A percentile compares a stretch with the other conserved stretches of the same genome.
Conservation (phyloP, 2,113 vertebrate genomes). For the Antigone vipio region DNA sequence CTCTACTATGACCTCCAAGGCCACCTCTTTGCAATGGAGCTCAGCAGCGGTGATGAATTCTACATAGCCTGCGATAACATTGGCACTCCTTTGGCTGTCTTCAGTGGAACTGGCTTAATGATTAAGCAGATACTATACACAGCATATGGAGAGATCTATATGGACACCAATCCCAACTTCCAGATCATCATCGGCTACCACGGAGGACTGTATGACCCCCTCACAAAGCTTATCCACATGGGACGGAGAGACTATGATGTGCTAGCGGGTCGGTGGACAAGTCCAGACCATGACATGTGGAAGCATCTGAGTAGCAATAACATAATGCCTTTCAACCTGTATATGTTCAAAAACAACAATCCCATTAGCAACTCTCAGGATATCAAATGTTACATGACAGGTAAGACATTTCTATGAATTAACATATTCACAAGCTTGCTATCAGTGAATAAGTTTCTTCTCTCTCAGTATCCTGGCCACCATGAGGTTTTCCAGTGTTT, state of each 20-base stretch:
- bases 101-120: slow-evolving; percentile 94
- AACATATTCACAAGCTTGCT: neutral
- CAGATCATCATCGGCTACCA: slow-evolving; percentile 95
- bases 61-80: slow-evolving; percentile 97
- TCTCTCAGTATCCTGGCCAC: neutral
- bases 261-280: slow-evolving; percentile 94
- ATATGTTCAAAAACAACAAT: slow-evolving; percentile 99
- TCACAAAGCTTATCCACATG: slow-evolving; percentile 95
- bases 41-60: slow-evolving; percentile 95
- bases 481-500: neutral
- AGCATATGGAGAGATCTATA: slow-evolving; percentile 95
- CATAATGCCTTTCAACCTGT: slow-evolving; percentile 95
- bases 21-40: slow-evolving; percentile 96
- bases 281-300: slow-evolving; percentile 92
- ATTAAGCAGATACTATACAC: slow-evolving; percentile 96
- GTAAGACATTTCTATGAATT: slow-evolving; percentile 70
- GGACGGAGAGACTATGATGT: slow-evolving; percentile 94
- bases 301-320: slow-evolving; percentile 88
- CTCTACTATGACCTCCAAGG: slow-evolving; percentile 98
- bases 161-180: slow-evolving; percentile 94
- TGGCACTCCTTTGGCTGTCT: slow-evolving; percentile 94
- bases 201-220: slow-evolving; percentile 93
- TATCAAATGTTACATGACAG: slow-evolving; percentile 98
- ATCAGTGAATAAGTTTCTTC: neutral
- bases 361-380: slow-evolving; percentile 95